These are phyloP conservation scores for Bubalus kerabau DNA, from an alignment of 2,113 vertebrate species.

Conservation along the genomic window DNA sequence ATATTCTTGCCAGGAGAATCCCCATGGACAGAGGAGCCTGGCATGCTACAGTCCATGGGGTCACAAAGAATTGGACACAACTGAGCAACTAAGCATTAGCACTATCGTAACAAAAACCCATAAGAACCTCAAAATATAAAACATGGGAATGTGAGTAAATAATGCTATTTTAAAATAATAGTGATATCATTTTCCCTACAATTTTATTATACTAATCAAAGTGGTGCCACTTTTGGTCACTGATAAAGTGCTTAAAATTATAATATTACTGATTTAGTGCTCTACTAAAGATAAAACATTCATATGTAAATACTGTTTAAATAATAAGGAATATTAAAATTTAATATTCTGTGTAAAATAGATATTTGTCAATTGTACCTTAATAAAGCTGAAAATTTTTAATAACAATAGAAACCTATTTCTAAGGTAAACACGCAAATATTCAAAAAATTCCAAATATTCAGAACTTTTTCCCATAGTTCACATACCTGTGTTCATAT, in stretches of 20 bases:
- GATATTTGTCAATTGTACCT: background rate
- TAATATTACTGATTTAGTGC: background rate
- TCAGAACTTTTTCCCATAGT: background rate
- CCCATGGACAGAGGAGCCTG: background rate
- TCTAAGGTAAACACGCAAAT: background rate
- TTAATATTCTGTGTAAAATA: background rate
- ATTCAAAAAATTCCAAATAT: background rate
- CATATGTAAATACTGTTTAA: background rate
- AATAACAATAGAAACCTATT: background rate
- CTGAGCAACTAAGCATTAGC: background rate
- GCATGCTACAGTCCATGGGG: background rate
- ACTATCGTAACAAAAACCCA: background rate
- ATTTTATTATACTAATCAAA: background rate
- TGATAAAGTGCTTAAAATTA: background rate
- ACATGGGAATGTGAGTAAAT: background rate
- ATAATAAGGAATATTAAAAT: background rate
- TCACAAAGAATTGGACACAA: background rate
- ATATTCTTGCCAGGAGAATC: background rate
- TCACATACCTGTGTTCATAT: conserved; percentile 87
- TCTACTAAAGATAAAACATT: background rate
- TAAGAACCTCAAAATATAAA: background rate
- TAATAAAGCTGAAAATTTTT: background rate
- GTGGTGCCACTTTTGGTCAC: background rate
- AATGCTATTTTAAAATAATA: background rate
- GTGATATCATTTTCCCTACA: background rate